Evolutionary conservation across 1,140 invertebrate genomes (phyloP).

Genomic region (Ceratina japonica): DNA sequence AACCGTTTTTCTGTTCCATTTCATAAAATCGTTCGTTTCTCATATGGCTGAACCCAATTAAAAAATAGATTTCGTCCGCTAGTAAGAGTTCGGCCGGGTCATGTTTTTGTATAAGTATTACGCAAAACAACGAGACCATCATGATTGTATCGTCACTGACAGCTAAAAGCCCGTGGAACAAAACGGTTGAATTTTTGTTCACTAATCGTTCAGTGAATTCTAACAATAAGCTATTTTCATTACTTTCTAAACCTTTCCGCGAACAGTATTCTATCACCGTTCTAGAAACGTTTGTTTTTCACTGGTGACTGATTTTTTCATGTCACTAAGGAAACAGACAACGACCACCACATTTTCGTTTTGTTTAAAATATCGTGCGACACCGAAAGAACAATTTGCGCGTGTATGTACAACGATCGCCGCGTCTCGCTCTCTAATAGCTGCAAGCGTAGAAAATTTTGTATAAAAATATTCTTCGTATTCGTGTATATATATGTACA

Average conservation of each 20-base stretch:
- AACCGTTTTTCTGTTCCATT: slow-evolving; percentile 43
- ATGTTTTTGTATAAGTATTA: slow-evolving; percentile 39
- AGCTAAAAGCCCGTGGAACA: slow-evolving; percentile 67
- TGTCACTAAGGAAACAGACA: slow-evolving; percentile 44
- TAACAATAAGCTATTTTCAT: slow-evolving; percentile 9
- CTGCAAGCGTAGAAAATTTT: slow-evolving; percentile 76
- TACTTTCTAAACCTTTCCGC: slow-evolving; percentile 10
- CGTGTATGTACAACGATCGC: slow-evolving; percentile 62
- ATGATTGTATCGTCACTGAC: slow-evolving; percentile 53
- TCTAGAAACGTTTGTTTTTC: slow-evolving; percentile 30
- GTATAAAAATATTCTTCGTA: slow-evolving; percentile 77
- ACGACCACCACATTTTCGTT: slow-evolving; percentile 43
- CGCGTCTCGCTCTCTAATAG: slow-evolving; percentile 46
- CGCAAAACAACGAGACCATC: slow-evolving; percentile 56
- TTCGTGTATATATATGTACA: slow-evolving; percentile 68
- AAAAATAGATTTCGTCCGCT: slow-evolving; percentile 54
- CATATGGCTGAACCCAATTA: slow-evolving; percentile 38
- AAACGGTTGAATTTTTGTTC: slow-evolving; percentile 49
- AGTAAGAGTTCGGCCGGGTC: slow-evolving; percentile 44
- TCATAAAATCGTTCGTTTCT: no score
- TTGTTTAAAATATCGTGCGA: slow-evolving; percentile 42
- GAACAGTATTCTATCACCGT: slow-evolving; percentile 39
- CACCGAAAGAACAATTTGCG: slow-evolving; percentile 57
- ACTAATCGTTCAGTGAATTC: slow-evolving; percentile 13
- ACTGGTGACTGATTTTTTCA: slow-evolving; percentile 43